These are phyloP conservation scores for Crocidura indochinensis DNA, from an alignment of 2,797 vertebrate species.

Conservation along the genomic window DNA sequence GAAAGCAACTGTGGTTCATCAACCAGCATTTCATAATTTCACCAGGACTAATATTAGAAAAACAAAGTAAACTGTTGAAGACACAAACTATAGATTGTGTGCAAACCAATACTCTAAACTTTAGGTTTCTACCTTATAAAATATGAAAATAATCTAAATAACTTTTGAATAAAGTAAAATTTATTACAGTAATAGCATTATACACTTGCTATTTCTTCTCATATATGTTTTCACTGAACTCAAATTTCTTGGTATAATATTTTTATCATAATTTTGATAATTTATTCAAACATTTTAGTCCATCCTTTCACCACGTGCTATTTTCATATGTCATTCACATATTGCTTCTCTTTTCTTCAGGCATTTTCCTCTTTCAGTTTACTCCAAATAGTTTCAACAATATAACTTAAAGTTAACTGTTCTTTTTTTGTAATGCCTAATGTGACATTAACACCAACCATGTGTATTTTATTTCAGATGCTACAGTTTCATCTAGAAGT, in stretches of 20 bases:
- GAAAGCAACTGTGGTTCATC: background rate
- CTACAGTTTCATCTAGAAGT: conserved; percentile 59
- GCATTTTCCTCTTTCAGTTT: background rate
- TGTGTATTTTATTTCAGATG: conserved; percentile 39
- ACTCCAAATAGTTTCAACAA: conserved; percentile 6
- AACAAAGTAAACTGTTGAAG: background rate
- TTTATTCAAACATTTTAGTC: conserved; percentile 56
- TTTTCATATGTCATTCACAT: background rate
- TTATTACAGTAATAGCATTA: background rate
- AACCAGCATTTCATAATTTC: background rate
- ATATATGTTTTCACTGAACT: background rate
- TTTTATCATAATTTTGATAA: background rate
- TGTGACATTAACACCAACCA: background rate
- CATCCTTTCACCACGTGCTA: background rate
- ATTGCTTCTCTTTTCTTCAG: background rate
- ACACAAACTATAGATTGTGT: background rate
- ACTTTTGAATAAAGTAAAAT: conserved; percentile 12
- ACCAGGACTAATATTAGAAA: background rate
- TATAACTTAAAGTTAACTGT: background rate
- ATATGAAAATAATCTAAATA: conserved; percentile 24
- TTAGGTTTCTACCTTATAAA: background rate
- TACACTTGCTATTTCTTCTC: background rate
- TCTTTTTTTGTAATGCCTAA: conserved; percentile 25
- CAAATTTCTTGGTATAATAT: background rate
- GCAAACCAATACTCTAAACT: background rate